These are phyloP conservation scores for Rhynchophorus ferrugineus DNA, from an alignment of 1,140 invertebrate species.

Conservation along the genomic window DNA sequence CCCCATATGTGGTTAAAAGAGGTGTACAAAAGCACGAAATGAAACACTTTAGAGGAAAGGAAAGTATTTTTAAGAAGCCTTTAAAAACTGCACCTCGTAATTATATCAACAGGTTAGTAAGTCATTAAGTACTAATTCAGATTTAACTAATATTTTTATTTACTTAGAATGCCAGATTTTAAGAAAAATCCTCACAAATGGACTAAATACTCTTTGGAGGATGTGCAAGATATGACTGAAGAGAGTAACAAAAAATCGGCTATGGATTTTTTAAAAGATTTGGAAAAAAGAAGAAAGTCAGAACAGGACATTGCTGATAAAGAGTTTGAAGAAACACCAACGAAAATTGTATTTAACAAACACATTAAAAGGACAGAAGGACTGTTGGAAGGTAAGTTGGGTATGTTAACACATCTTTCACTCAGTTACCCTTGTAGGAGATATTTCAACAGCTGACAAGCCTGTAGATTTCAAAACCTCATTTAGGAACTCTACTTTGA, in stretches of 20 bases:
- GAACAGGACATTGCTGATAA: slow-evolving; percentile 20
- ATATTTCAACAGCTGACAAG: slow-evolving; percentile 32
- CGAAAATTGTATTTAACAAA: slow-evolving; percentile 31
- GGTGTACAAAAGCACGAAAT: slow-evolving; percentile 37
- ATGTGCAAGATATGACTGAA: slow-evolving; percentile 69
- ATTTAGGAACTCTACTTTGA: slow-evolving; percentile 58
- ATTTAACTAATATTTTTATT: background rate
- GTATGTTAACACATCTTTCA: too few species aligned
- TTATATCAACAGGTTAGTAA: slow-evolving; percentile 32
- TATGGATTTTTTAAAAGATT: slow-evolving; percentile 58
- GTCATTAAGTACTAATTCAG: background rate
- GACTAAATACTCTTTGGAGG: slow-evolving; percentile 64
- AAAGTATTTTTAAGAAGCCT: slow-evolving; percentile 70
- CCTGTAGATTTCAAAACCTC: slow-evolving; percentile 42
- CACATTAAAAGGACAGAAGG: slow-evolving; percentile 7
- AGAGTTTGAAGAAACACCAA: slow-evolving; percentile 20
- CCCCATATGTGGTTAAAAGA: slow-evolving; percentile 34
- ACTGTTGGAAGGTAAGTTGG: background rate
- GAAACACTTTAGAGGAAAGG: slow-evolving; percentile 56
- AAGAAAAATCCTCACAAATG: slow-evolving; percentile 69
- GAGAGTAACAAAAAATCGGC: slow-evolving; percentile 63
- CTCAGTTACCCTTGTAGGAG: too few species aligned
- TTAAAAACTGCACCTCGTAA: slow-evolving; percentile 45
- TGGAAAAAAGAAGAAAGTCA: slow-evolving; percentile 46
- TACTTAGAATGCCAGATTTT: slow-evolving; percentile 52